Conservation (phyloP, 35 echinoderm and acorn worm species). For the Amphiura filiformis region DNA sequence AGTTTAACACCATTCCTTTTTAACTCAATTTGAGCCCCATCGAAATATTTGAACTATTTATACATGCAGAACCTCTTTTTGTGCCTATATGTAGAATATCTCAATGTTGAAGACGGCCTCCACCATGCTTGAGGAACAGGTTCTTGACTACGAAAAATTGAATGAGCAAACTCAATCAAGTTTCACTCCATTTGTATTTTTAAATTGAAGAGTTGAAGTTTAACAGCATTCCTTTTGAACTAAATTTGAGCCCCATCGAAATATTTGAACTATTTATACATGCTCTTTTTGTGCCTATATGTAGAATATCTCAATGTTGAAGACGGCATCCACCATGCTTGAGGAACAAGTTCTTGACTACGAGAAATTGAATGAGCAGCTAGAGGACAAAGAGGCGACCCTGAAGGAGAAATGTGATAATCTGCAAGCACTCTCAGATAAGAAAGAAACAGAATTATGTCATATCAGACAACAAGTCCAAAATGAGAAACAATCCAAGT, state of each 20-base stretch:
- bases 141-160: conserved; percentile 73
- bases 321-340: conserved; percentile 83
- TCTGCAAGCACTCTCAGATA: conserved; percentile 21
- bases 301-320: conserved; percentile 83
- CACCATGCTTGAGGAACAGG: conserved; percentile 91
- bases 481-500: conserved; percentile 53
- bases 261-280: neutral
- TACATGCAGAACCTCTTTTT: no score
- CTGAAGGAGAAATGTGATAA: conserved; percentile 22
- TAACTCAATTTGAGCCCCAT: no score
- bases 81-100: conserved; percentile 80
- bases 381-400: conserved; percentile 49
- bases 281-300: neutral
- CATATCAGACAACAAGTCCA: conserved; percentile 30
- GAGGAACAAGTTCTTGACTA: conserved; percentile 91
- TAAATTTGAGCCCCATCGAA: no score
- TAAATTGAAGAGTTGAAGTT: no score
- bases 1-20: no score
- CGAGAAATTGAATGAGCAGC: conserved; percentile 67
- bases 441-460: conserved; percentile 22
- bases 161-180: conserved; percentile 62
- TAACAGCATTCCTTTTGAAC: no score
- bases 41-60: no score
- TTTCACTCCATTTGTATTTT: no score
- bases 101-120: conserved; percentile 75